These are phyloP conservation scores for Habrosyne pyritoides DNA, from an alignment of 2,888 invertebrate species.

Conservation along the genomic window DNA sequence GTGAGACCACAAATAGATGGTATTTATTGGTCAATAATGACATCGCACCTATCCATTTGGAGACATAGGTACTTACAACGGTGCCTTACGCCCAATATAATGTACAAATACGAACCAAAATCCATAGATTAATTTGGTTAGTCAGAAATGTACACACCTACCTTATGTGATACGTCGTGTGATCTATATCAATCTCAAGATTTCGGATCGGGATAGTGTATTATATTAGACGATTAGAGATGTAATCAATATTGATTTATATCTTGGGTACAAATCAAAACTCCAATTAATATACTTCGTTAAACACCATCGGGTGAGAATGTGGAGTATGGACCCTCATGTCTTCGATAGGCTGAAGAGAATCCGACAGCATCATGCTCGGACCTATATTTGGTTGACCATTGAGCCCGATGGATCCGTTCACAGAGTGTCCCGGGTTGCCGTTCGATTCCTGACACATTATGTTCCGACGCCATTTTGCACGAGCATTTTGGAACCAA, in stretches of 20 bases:
- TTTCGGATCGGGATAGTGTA: no score
- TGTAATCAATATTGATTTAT: background rate
- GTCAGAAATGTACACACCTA: no score
- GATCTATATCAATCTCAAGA: no score
- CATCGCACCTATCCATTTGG: no score
- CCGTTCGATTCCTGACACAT: conserved; percentile 90
- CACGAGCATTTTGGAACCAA: conserved; percentile 99
- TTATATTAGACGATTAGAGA: no score
- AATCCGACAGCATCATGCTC: conserved; percentile 55
- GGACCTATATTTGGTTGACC: conserved; percentile 44
- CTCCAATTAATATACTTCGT: conserved; percentile 67
- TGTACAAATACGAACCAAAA: no score
- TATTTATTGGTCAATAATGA: no score
- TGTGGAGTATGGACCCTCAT: conserved; percentile 70
- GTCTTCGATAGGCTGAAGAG: conserved; percentile 65
- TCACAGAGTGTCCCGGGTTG: conserved; percentile 44
- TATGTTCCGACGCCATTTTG: conserved; percentile 98
- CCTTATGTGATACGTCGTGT: no score
- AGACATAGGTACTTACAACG: no score
- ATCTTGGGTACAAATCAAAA: background rate
- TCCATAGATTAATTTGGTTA: no score
- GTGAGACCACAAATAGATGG: no score
- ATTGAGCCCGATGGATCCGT: conserved; percentile 40
- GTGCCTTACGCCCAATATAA: no score
- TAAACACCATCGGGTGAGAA: conserved; percentile 62